phyloP scores from a whole-genome alignment of 2,888 invertebrate species.

The Phaedon cochleariae region DNA sequence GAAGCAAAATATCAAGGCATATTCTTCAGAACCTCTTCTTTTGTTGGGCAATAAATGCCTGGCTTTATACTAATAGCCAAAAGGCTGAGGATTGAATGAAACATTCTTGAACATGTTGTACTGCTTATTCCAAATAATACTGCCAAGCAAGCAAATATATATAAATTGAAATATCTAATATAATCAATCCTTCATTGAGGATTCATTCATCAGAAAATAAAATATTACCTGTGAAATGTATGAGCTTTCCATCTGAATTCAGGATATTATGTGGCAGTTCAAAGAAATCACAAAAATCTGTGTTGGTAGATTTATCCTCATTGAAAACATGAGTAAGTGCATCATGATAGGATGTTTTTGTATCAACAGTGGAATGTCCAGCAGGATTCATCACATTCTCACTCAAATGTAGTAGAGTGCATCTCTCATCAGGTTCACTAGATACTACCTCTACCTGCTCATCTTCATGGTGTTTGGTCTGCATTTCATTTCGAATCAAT shows the following conservation, averaged over 20 bases:
- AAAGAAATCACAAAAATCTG: background rate
- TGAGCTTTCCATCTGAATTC: background rate
- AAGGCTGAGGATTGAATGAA: too few relatives aligned
- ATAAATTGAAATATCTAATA: background rate
- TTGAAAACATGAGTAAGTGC: too few relatives aligned
- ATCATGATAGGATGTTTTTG: background rate
- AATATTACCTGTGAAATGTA: constrained; percentile 1
- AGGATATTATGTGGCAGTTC: background rate
- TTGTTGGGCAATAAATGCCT: too few relatives aligned
- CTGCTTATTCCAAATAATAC: background rate
- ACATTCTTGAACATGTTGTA: too few relatives aligned
- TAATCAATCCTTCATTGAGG: background rate
- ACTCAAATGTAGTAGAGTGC: background rate
- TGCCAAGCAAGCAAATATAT: background rate
- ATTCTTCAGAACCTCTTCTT: too few relatives aligned
- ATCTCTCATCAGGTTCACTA: background rate
- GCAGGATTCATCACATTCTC: background rate
- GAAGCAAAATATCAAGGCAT: too few relatives aligned
- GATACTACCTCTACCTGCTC: background rate
- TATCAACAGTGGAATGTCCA: background rate
- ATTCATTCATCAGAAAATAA: background rate
- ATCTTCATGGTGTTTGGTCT: background rate
- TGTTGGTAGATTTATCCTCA: constrained; percentile 3
- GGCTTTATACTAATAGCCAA: too few relatives aligned
- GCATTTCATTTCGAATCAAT: background rate